A percentile compares a stretch with the other conserved stretches of the same genome.
These are phyloP conservation scores for Myiozetetes cayanensis DNA, from an alignment of 2,113 vertebrate species.

Conservation along the genomic window DNA sequence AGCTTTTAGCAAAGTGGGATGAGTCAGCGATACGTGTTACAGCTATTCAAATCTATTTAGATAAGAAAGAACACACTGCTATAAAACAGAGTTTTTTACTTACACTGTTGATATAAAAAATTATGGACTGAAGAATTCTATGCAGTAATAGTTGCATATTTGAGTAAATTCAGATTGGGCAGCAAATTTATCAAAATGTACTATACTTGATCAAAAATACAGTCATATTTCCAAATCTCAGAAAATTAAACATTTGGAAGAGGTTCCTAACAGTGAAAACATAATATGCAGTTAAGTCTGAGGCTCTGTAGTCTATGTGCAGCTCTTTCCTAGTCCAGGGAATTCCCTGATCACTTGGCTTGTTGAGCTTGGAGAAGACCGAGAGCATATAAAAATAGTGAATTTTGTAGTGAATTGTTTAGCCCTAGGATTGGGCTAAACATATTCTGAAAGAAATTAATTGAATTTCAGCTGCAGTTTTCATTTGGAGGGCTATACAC, in stretches of 20 bases:
- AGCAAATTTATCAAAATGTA: not conserved
- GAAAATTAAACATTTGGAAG: not conserved
- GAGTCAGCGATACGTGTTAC: not conserved
- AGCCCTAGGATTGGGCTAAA: not conserved
- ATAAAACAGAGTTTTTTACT: not conserved
- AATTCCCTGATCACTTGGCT: not conserved
- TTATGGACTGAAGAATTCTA: not conserved
- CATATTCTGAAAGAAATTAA: not conserved
- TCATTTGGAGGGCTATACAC: rapidly evolving
- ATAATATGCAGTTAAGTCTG: not conserved
- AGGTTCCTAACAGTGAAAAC: not conserved
- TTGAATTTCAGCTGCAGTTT: not conserved
- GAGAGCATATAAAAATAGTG: not conserved
- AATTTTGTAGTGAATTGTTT: not conserved
- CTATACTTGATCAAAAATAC: not conserved
- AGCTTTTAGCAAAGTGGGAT: not conserved
- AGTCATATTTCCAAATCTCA: not conserved
- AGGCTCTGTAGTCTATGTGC: not conserved
- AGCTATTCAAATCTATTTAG: not conserved
- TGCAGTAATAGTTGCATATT: not conserved
- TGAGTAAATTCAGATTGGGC: not conserved
- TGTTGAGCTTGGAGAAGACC: not conserved
- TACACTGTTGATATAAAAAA: not conserved
- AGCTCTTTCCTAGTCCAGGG: rapidly evolving
- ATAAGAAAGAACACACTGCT: not conserved